Percentiles rank a stretch among this genome's conserved stretches.
These are phyloP conservation scores for Drosophila varians DNA, from an alignment of 1,140 invertebrate genomes.

Conservation along the genomic window DNA sequence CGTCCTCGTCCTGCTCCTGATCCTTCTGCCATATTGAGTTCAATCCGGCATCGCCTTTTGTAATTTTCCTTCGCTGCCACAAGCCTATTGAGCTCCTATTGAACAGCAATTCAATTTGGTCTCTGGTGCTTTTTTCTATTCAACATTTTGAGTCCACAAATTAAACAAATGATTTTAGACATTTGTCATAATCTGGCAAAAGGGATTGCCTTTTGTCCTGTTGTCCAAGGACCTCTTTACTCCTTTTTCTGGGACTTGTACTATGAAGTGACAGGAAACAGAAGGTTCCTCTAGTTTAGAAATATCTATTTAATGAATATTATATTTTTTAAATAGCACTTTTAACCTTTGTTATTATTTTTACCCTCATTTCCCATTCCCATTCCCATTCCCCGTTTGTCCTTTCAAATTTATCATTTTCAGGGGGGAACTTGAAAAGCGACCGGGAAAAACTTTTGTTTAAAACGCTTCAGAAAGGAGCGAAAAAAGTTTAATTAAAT, in stretches of 20 bases:
- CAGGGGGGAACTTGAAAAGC: conserved; percentile 56
- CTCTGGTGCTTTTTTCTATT: conserved; percentile 3
- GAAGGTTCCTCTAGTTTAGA: too few relatives aligned
- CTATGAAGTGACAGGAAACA: too few relatives aligned
- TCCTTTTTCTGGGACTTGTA: neutral
- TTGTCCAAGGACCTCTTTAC: neutral
- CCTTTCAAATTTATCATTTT: conserved; percentile 57
- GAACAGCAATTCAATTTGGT: conserved; percentile 56
- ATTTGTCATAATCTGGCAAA: conserved; percentile 58
- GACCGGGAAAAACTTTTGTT: conserved; percentile 51
- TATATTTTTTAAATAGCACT: neutral
- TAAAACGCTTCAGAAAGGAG: conserved; percentile 36
- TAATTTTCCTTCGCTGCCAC: conserved; percentile 50
- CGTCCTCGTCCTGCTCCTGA: neutral
- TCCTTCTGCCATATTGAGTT: conserved; percentile 27
- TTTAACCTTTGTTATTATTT: neutral
- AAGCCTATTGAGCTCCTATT: conserved; percentile 33
- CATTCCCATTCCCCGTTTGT: neutral
- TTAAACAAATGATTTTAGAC: conserved; percentile 64
- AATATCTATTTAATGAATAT: neutral
- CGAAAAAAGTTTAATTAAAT: conserved; percentile 74
- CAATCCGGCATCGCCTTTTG: conserved; percentile 38
- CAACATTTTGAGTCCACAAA: conserved; percentile 36
- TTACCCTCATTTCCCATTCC: neutral
- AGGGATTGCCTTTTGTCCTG: conserved; percentile 45